These are phyloP conservation scores for Coenonympha arcania DNA, from an alignment of 2,888 invertebrate genomes.

Conservation along the genomic window DNA sequence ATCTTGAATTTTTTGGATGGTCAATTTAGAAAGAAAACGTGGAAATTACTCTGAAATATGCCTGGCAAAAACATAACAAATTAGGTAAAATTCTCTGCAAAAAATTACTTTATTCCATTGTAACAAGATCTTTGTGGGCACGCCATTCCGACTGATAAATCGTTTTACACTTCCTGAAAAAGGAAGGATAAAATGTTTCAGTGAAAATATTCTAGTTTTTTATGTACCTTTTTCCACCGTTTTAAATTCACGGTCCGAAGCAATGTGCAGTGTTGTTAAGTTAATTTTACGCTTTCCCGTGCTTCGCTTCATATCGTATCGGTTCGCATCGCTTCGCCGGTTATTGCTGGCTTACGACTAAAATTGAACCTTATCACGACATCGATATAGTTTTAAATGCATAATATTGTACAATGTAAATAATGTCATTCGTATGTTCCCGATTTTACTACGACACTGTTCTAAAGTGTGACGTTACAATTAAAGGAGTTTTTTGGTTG, in stretches of 20 bases:
- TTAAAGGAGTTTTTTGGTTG: no score
- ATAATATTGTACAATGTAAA: conserved; percentile 18
- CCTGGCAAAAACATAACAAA: no score
- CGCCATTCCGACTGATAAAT: no score
- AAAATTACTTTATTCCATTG: no score
- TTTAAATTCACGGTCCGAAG: background rate
- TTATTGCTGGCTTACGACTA: conserved; percentile 1
- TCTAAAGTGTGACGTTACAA: no score
- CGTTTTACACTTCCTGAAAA: no score
- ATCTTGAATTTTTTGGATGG: background rate
- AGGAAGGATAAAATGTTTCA: no score
- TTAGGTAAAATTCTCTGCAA: no score
- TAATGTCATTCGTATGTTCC: conserved; percentile 8
- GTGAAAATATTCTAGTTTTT: no score
- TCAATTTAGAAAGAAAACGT: background rate
- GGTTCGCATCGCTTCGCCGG: conserved; percentile 13
- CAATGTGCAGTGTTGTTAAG: background rate
- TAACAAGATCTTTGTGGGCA: no score
- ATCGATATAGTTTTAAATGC: conserved; percentile 16
- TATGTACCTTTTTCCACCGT: no score
- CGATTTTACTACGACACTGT: conserved; percentile 8
- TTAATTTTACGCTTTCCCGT: conserved; percentile 14
- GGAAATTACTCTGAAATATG: background rate
- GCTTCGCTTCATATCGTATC: conserved; percentile 23
- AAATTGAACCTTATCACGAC: conserved; percentile 16